Conservation (phyloP, 2,113 vertebrate species). For the Hippocampus mohnikei region DNA sequence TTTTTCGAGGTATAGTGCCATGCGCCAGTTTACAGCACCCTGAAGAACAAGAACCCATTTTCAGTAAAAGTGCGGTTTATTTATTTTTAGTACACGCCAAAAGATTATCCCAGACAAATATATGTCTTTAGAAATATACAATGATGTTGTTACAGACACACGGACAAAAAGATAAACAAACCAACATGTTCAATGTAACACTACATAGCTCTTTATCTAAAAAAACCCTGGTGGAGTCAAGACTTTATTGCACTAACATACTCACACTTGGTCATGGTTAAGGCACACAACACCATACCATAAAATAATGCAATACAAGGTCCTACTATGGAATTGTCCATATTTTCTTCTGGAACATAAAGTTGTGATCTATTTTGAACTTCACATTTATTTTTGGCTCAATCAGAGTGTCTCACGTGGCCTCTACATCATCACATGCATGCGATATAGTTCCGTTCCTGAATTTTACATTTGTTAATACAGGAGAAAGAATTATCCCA, state of each 20-base stretch:
- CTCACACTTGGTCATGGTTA: conserved; percentile 24
- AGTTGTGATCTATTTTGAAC: background rate
- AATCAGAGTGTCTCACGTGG: background rate
- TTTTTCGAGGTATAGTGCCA: too few relatives aligned
- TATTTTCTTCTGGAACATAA: background rate
- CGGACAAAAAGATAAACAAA: conserved; percentile 2
- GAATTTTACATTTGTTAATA: background rate
- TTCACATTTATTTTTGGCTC: background rate
- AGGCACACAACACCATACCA: conserved; percentile 52
- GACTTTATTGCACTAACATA: conserved; percentile 1
- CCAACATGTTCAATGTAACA: background rate
- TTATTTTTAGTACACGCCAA: background rate
- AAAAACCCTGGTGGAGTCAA: conserved; percentile 7
- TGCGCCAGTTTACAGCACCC: background rate
- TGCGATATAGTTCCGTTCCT: background rate
- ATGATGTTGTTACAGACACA: conserved; percentile 6
- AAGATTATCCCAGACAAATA: background rate
- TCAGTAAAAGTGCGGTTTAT: background rate
- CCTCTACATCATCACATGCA: background rate
- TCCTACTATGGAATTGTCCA: background rate
- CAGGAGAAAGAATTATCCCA: background rate
- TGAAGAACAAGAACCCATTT: background rate
- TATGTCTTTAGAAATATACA: background rate
- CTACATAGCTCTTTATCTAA: conserved; percentile 1
- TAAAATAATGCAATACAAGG: conserved; percentile 2